Evolutionary conservation across 2,113 vertebrate species (phyloP), one percentile per base, ranked within the genome.

Genomic region (Physeter macrocephalus): DNA sequence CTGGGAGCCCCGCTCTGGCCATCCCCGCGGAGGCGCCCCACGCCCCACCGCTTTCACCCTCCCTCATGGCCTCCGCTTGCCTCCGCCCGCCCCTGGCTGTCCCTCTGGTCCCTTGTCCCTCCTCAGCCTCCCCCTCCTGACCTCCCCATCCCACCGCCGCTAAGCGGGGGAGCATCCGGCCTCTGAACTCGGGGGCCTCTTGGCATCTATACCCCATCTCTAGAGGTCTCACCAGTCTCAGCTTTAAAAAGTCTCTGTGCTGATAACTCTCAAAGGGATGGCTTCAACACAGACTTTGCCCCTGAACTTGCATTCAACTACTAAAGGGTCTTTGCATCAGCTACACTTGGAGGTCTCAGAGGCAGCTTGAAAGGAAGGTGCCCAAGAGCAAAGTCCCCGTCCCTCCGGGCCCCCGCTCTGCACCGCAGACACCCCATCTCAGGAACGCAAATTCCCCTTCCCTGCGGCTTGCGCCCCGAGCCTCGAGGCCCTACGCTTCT

Each of bases 1-100:
- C 31, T 2, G 6, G 2, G 1, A 39, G 27, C 31, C 6, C 17
- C 12, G 1, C 57, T 14, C 15, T 0, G 3, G 6, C 25, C 46
- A 2, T 25, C 80, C 23, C 14, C 31, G 4, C 0, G 14, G 39
- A 14, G 1, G 6, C 2, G 36, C 57, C 17, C 9, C 25, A 1
- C 5, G 1, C 0, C 1, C 2, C 39, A 2, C 21, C 9, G 54
- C 54, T 57, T 57, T 57, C 54, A 21, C 54, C 54, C 0, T 52
- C 18, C 17, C 8, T 57, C 54, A 1, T 21, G 54, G 20, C 21
- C 54, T 57, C 20, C 54, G 20, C 54, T 7, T 57, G 54, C 54
- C 20, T 57, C 54, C 7, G 5, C 5, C 17, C 52, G 15, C 52
- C 15, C 17, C 52, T 52, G 52, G 52, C 52, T 52, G 52, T 52